phyloP scores from a whole-genome alignment of 2,797 vertebrate genomes.

The Enteromius afrohamiltoni region DNA sequence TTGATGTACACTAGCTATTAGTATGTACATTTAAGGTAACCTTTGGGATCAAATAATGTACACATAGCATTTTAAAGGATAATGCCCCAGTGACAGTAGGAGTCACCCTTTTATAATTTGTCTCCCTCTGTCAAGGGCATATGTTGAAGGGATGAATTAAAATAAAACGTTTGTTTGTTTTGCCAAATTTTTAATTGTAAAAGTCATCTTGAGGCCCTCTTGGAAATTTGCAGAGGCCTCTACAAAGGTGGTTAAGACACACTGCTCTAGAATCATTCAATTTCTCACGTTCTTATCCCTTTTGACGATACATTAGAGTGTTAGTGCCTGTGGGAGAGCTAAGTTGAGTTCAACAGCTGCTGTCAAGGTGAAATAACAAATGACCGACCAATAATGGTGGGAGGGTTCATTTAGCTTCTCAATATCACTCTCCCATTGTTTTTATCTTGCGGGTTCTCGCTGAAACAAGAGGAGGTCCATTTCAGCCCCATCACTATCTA shows the following conservation, averaged over 20 bases:
- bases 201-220: not conserved
- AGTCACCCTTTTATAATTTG: not conserved
- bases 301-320: not conserved
- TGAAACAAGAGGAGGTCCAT: constrained; percentile 3
- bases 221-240: not conserved
- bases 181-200: not conserved
- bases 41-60: not conserved
- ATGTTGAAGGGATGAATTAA: not conserved
- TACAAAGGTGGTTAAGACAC: not conserved
- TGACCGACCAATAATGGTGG: constrained; percentile 2
- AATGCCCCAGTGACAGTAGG: not conserved
- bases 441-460: not conserved
- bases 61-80: not conserved
- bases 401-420: constrained; percentile 27
- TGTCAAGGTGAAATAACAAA: constrained; percentile 32
- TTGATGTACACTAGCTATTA: not conserved
- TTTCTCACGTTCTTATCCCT: not conserved
- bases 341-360: constrained; percentile 38
- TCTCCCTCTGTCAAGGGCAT: not conserved
- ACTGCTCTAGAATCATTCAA: not conserved
- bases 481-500: constrained; percentile 18
- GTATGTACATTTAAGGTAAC: not conserved
- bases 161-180: not conserved
- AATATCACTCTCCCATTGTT: constrained; percentile 22
- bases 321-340: constrained; percentile 6